Percentiles rank a stretch among this genome's conserved stretches.
phyloP scores from a whole-genome alignment of 2,113 vertebrate genomes.

The Pollachius pollachius region DNA sequence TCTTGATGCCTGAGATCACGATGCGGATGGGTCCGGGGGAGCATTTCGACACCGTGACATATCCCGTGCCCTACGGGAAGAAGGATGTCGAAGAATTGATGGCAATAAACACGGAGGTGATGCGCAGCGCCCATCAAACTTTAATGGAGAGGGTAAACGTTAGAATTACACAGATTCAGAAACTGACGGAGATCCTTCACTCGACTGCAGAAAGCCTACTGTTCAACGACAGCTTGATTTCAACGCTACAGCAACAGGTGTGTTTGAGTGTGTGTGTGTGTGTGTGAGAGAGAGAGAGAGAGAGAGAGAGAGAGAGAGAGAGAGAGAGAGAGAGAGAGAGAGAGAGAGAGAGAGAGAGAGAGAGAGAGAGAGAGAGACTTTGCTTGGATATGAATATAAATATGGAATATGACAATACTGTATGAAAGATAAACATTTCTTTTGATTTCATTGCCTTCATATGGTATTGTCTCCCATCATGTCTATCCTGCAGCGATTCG shows the following conservation, averaged over 20 bases:
- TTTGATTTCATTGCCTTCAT: background rate
- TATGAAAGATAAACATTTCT: no score
- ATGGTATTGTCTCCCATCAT: background rate
- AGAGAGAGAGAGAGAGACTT: background rate
- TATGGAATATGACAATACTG: no score
- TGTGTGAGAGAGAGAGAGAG: no score
- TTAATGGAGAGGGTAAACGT: conserved; percentile 57
- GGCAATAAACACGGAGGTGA: fast-evolving
- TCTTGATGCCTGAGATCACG: conserved; percentile 74
- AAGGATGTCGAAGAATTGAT: conserved; percentile 32
- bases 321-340: background rate
- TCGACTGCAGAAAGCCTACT: conserved; percentile 69
- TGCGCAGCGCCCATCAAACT: conserved; percentile 20
- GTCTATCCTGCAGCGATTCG: conserved; percentile 53
- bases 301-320: no score
- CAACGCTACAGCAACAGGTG: conserved; percentile 50
- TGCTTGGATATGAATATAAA: no score
- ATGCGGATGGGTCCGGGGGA: conserved; percentile 70
- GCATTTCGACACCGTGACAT: conserved; percentile 66
- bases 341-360: background rate
- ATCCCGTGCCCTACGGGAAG: conserved; percentile 59
- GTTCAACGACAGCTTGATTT: conserved; percentile 58
- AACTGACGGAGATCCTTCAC: fast-evolving
- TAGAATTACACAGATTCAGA: background rate
- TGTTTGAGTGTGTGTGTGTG: no score